Evolutionary conservation across 2,797 vertebrate genomes (phyloP), one percentile per base, ranked within the genome.

Genomic region (Diplodus sargus): DNA sequence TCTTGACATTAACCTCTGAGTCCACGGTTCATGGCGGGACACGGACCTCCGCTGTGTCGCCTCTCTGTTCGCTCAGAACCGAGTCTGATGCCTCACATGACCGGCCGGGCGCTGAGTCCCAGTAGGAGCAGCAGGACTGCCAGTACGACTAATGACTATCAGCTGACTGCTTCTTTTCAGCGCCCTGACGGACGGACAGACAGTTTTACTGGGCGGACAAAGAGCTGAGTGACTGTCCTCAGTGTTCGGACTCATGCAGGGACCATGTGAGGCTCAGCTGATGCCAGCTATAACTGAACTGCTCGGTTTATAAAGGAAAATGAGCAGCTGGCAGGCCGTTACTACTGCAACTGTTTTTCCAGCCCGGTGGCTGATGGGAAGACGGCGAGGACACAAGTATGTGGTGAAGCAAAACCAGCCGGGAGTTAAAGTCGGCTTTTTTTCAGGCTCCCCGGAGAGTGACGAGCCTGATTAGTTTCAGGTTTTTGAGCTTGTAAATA

Each of bases 231-330:
- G 78, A 82, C 53, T 60, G 78, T 79, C 51, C 23, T 61, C 69
- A 45, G 65, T 64, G 79, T 78, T 12, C 1, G 20, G 54, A n/a
- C 58, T 60, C 53, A 30, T 23, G 17, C 16, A 64, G 70, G 45
- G 23, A 62, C 67, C 80, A 81, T 77, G 87, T 87, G 87, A 83
- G 76, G 14, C 52, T 73, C 76, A 82, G 85, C 74, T 81, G 86
- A 76, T 62, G 66, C 74, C 79, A 62, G 61, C 58, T 34, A 1
- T 0, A 15, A 49, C 60, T 49, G 39, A 22, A 17, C 23, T 20
- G 75, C 68, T 22, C 8, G 3, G 17, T 74, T 71, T 60, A 9
- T 53, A 65, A 47, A 28, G 61, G 58, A 57, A 70, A 79, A 54
- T 6, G 28, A 28, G 57, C 70, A 85, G 67, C 81, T 78, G 81